These are phyloP conservation scores for Sclerodermus sp. DNA, from an alignment of 2,888 invertebrate genomes.

Conservation along the genomic window DNA sequence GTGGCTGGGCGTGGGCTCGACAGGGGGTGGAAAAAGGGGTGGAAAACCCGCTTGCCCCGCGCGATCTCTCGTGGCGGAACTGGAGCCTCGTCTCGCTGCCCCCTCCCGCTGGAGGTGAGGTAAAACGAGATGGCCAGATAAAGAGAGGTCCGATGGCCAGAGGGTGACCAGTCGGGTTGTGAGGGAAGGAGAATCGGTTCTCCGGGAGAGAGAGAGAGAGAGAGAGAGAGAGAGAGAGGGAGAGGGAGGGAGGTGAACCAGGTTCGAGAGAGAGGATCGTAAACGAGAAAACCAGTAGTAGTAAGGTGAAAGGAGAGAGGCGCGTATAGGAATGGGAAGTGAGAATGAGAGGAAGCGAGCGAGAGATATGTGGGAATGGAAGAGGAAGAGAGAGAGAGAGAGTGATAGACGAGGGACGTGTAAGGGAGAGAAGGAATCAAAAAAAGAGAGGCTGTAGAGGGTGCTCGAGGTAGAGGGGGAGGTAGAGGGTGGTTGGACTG, in stretches of 20 bases:
- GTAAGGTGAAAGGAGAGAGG: slow-evolving; percentile 28
- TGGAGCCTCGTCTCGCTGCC: too few relatives aligned
- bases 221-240: slow-evolving; percentile 8
- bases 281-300: too few relatives aligned
- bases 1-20: neutral
- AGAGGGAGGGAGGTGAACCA: slow-evolving; percentile 19
- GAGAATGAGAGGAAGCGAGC: too few relatives aligned
- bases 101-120: too few relatives aligned
- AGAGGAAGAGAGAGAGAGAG: slow-evolving; percentile 24
- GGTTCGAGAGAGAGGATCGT: too few relatives aligned
- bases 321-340: slow-evolving; percentile 22
- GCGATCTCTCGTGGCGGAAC: too few relatives aligned
- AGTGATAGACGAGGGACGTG: slow-evolving; percentile 11
- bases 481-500: slow-evolving; percentile 22
- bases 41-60: neutral
- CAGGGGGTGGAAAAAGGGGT: neutral
- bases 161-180: neutral
- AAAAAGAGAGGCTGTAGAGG: slow-evolving; percentile 20
- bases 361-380: slow-evolving; percentile 20
- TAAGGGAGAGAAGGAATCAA: slow-evolving; percentile 18
- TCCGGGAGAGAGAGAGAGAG: slow-evolving; percentile 5
- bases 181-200: slow-evolving; percentile 16
- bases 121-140: slow-evolving; percentile 1
- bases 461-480: slow-evolving; percentile 13
- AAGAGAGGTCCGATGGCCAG: slow-evolving; percentile 17